phyloP scores from a whole-genome alignment of 2,797 vertebrate genomes.

The Ficedula albicollis region DNA sequence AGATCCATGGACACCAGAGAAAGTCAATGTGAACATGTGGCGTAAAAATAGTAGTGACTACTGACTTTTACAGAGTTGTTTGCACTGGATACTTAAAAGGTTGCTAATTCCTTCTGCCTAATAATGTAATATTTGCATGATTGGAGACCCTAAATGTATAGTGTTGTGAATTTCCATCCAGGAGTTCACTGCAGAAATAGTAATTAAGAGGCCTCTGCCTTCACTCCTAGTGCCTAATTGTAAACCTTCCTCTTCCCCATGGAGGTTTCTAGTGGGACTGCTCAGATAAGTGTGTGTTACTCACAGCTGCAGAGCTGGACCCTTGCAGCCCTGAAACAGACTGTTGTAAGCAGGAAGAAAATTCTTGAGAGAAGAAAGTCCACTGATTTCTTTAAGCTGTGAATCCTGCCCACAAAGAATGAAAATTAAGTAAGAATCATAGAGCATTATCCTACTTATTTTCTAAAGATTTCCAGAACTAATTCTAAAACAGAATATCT shows the following conservation, averaged over 20 bases:
- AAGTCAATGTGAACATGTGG: background rate
- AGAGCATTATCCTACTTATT: background rate
- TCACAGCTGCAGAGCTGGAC: background rate
- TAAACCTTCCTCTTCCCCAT: background rate
- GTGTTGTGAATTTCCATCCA: background rate
- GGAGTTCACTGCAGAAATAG: background rate
- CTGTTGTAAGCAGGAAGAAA: background rate
- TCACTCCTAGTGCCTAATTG: background rate
- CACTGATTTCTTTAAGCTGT: background rate
- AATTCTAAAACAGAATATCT: constrained; percentile 2
- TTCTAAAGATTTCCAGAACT: background rate
- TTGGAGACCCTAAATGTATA: background rate
- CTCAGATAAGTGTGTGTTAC: background rate
- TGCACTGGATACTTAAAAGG: background rate
- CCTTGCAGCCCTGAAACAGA: background rate
- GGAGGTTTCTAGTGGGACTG: background rate
- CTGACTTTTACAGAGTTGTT: background rate
- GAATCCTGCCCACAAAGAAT: background rate
- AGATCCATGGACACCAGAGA: background rate
- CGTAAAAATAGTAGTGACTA: background rate
- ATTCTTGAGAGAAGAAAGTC: background rate
- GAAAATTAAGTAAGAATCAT: background rate
- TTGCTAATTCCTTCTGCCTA: background rate
- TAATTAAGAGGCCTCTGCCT: background rate
- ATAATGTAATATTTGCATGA: background rate